These are phyloP conservation scores for Thymelicus acteon DNA, from an alignment of 2,888 invertebrate species.

Conservation along the genomic window DNA sequence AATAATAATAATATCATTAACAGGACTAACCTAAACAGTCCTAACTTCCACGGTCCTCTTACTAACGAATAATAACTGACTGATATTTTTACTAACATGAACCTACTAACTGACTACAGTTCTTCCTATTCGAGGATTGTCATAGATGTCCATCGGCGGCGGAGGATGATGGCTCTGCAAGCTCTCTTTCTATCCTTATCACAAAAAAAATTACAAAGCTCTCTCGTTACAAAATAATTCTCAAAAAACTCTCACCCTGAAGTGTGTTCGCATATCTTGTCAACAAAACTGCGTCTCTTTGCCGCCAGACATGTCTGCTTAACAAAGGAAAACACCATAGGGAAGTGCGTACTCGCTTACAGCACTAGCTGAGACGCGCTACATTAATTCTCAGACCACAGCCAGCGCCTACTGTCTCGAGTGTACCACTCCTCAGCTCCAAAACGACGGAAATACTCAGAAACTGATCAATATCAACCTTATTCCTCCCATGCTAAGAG, in stretches of 20 bases:
- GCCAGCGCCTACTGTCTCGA: conserved; percentile 75
- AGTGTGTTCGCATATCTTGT: neutral
- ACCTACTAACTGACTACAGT: too few species aligned
- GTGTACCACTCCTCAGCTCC: conserved; percentile 45
- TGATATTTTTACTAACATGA: too few species aligned
- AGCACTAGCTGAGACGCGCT: conserved; percentile 56
- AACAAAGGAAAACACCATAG: conserved; percentile 34
- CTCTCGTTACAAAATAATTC: too few species aligned
- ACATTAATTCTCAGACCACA: conserved; percentile 80
- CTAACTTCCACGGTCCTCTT: too few species aligned
- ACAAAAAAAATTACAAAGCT: too few species aligned
- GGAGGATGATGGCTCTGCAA: too few species aligned
- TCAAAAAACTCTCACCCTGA: neutral
- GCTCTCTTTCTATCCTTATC: too few species aligned
- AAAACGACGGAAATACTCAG: conserved; percentile 41
- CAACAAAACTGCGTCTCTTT: conserved; percentile 23
- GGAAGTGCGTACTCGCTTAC: conserved; percentile 25
- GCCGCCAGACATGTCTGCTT: conserved; percentile 24
- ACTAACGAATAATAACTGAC: too few species aligned
- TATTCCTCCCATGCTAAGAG: neutral
- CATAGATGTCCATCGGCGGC: too few species aligned
- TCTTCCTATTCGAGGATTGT: too few species aligned
- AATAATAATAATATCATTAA: too few species aligned
- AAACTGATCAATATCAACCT: conserved; percentile 18
- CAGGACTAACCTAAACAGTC: too few species aligned